phyloP scores from a whole-genome alignment of 2,797 vertebrate genomes.

The Peromyscus aztecus region DNA sequence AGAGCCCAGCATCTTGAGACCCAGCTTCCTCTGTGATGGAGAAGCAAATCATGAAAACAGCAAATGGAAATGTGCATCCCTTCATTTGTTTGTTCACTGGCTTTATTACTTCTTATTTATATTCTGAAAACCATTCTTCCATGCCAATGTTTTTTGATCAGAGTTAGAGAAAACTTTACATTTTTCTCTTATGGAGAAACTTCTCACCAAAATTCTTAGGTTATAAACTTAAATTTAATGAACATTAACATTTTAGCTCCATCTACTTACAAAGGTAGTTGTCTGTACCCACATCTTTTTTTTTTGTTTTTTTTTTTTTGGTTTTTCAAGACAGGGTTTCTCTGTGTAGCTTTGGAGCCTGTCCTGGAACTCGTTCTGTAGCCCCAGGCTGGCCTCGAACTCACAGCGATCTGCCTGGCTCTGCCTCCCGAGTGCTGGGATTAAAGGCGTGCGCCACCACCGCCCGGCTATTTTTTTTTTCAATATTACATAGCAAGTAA shows the following conservation, averaged over 20 bases:
- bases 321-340: too few species aligned
- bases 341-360: too few species aligned
- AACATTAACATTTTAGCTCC: slow-evolving; percentile 29
- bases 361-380: too few species aligned
- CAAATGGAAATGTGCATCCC: neutral
- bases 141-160: neutral
- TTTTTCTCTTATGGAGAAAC: neutral
- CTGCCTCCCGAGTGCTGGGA: too few species aligned
- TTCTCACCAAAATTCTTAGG: neutral
- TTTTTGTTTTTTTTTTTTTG: neutral
- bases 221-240: slow-evolving; percentile 61
- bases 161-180: neutral
- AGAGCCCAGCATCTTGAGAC: slow-evolving; percentile 79
- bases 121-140: slow-evolving; percentile 25
- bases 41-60: slow-evolving; percentile 64
- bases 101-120: neutral
- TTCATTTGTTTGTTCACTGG: slow-evolving; percentile 38
- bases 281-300: neutral
- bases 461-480: neutral
- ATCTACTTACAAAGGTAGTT: slow-evolving; percentile 51
- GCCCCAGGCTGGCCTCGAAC: too few species aligned
- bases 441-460: too few species aligned
- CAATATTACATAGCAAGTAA: slow-evolving; percentile 32
- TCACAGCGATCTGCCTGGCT: too few species aligned
- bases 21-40: slow-evolving; percentile 81